Base-by-base conservation (phyloP, 2,113 vertebrate species). In the Notiomystis cincta region DNA sequence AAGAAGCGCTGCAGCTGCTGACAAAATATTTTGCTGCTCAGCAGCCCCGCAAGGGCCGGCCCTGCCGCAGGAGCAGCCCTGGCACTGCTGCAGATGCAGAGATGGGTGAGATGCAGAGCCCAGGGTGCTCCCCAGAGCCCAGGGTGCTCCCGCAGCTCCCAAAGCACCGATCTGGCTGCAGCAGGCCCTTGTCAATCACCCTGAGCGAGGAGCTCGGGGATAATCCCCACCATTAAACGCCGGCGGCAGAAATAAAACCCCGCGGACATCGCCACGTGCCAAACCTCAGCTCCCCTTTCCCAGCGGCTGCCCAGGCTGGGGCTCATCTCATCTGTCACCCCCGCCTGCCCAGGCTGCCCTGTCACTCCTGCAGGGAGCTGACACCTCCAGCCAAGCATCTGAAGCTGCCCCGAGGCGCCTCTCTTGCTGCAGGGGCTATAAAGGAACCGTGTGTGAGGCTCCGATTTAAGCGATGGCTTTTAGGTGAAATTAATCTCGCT, bases 311-410 rank as follows among this genome's bases (percentile, higher is more conserved):
- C 45, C 56, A 0, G 27, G 2, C 73, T 3, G 17, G 21, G 42
- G 66, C 81, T 61, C 64, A 15, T 25, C 66, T 58, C 94, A 84
- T 65, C 61, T 73, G 60, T 89, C 84, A 81, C 13, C 50, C 70
- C 7, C 0, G 21, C n/a, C 0, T 33, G 67, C 4, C 78, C 96
- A 87, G 96, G 69, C 94, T n/a, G 3, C 14, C 28, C 79, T 96
- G 96, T 96, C 91, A 86, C 71, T 95, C 96, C 61, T n/a, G 60
- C 24, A 38, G 30, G 42, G 24, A 37, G n/a, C 22, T 91, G 96
- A 94, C 91, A 93, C 75, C 79, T 93, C 82, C 70, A 35, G 82
- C 33, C 64, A 65, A 40, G 89, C 91, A 95, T 95, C 1, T 56
- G 3, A n/a, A 85, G 70, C 90, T 24, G 75, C 64, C 86, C 79